Evolutionary conservation across 1,140 invertebrate species (phyloP).

Genomic region (Drosophila gunungcola): DNA sequence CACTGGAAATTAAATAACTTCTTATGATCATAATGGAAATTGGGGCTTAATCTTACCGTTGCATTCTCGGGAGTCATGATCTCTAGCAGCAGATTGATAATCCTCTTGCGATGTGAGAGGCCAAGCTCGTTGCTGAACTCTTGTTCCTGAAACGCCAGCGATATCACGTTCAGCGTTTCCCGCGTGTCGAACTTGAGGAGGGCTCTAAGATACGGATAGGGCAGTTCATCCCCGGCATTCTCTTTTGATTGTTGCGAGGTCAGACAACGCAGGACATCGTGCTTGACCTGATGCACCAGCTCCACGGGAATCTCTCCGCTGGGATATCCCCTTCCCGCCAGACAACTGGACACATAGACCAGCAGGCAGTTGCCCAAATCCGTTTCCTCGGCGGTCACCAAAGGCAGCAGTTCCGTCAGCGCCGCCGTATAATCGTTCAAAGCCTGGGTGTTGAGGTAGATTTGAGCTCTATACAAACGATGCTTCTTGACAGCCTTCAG

Average conservation of each 20-base stretch:
- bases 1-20: slow-evolving; percentile 74
- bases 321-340: slow-evolving; percentile 96
- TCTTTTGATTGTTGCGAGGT: slow-evolving; percentile 89
- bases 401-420: slow-evolving; percentile 90
- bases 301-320: slow-evolving; percentile 92
- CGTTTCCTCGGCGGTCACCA: slow-evolving; percentile 84
- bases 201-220: slow-evolving; percentile 92
- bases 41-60: slow-evolving; percentile 85
- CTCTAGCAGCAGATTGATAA: slow-evolving; percentile 92
- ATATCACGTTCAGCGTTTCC: slow-evolving; percentile 95
- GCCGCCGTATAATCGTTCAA: slow-evolving; percentile 94
- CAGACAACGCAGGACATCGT: slow-evolving; percentile 89
- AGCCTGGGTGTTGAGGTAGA: slow-evolving; percentile 95
- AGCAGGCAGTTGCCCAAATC: slow-evolving; percentile 95
- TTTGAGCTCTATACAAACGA: slow-evolving; percentile 93
- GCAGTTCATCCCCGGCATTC: slow-evolving; percentile 88
- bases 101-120: slow-evolving; percentile 90
- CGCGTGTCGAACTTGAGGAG: slow-evolving; percentile 94
- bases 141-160: slow-evolving; percentile 94
- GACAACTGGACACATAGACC: slow-evolving; percentile 96
- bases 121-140: slow-evolving; percentile 91
- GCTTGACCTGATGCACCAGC: slow-evolving; percentile 89
- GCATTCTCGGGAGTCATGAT: slow-evolving; percentile 91
- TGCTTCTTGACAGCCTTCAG: slow-evolving; percentile 92
- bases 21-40: no score